These are phyloP conservation scores for Andrena chrysosceles DNA, from an alignment of 2,888 invertebrate genomes.

Conservation along the genomic window DNA sequence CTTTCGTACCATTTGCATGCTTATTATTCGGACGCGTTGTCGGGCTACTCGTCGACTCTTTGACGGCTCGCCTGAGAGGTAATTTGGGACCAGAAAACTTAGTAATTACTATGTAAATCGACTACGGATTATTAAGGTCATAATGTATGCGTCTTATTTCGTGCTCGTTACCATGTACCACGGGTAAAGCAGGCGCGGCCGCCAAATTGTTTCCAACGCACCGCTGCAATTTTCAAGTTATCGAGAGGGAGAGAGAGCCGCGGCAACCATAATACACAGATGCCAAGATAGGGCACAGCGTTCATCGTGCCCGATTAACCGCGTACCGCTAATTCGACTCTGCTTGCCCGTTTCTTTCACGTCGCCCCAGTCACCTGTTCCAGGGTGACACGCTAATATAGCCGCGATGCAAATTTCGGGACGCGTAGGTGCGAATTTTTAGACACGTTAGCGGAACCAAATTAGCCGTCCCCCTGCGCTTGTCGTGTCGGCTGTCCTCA, in stretches of 20 bases:
- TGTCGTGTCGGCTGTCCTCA: neutral
- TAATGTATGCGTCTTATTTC: conserved; percentile 70
- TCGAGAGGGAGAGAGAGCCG: conserved; percentile 2
- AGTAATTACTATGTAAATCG: conserved; percentile 76
- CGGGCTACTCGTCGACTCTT: conserved; percentile 61
- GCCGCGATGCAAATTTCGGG: conserved; percentile 38
- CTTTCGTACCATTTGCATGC: conserved; percentile 46
- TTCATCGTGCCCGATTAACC: conserved; percentile 26
- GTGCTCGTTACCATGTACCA: conserved; percentile 54
- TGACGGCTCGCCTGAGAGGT: conserved; percentile 67
- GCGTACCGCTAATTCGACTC: conserved; percentile 19
- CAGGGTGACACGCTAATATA: conserved; percentile 22
- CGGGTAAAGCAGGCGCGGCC: conserved; percentile 22
- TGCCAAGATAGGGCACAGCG: neutral
- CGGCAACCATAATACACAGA: conserved; percentile 17
- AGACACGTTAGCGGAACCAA: conserved; percentile 8
- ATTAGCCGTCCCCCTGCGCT: neutral
- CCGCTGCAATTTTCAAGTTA: conserved; percentile 56
- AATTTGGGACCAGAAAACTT: conserved; percentile 73
- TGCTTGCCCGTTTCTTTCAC: neutral
- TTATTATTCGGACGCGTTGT: conserved; percentile 65
- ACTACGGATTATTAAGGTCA: conserved; percentile 66
- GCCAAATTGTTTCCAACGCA: conserved; percentile 56
- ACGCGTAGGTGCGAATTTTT: conserved; percentile 38
- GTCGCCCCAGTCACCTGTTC: neutral